These are phyloP conservation scores for Decapterus maruadsi DNA, from an alignment of 2,797 vertebrate species.

Conservation along the genomic window DNA sequence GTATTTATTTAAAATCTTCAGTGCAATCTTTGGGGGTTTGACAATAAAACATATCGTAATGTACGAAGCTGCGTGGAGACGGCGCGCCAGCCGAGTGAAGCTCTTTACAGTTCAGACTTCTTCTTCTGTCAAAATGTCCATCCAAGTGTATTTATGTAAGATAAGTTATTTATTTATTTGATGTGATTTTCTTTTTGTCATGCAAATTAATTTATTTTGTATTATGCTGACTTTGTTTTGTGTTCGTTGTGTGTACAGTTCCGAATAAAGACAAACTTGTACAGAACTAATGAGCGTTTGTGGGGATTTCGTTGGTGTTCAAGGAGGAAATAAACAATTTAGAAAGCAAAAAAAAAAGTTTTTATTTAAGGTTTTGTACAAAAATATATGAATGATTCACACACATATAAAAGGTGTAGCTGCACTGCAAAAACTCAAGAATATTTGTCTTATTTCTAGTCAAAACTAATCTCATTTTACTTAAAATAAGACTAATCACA, in stretches of 20 bases:
- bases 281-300: constrained; percentile 11
- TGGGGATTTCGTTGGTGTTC: neutral
- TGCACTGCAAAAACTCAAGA: no score
- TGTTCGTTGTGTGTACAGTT: constrained; percentile 46
- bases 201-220: constrained; percentile 82
- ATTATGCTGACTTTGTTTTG: constrained; percentile 5
- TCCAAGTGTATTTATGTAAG: constrained; percentile 79
- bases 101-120: constrained; percentile 9
- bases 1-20: constrained; percentile 61
- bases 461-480: no score
- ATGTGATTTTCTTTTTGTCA: constrained; percentile 36
- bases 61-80: constrained; percentile 33
- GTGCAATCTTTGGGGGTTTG: constrained; percentile 6
- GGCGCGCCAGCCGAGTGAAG: constrained; percentile 18
- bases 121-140: constrained; percentile 8
- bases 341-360: neutral
- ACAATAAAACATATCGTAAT: neutral
- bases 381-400: constrained; percentile 30
- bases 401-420: neutral
- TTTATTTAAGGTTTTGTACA: constrained; percentile 54
- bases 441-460: no score
- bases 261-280: constrained; percentile 66
- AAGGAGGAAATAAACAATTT: constrained; percentile 2
- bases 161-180: constrained; percentile 90
- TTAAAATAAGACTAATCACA: no score